These are phyloP conservation scores for Calameuta pallipes DNA, from an alignment of 2,888 invertebrate genomes.

Conservation along the genomic window DNA sequence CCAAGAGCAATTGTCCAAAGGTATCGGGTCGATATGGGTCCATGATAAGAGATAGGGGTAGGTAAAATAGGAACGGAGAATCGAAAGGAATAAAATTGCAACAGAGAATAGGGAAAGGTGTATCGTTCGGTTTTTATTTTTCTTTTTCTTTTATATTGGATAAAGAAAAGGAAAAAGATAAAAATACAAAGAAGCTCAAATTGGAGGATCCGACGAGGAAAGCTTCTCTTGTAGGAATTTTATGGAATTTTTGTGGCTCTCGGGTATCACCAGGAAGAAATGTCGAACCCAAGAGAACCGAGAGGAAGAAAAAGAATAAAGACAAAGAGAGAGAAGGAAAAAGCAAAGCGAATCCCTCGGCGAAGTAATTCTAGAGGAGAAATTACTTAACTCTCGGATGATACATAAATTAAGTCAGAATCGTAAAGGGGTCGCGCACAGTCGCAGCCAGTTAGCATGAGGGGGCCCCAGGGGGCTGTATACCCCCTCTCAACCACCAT, in stretches of 20 bases:
- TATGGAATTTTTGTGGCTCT: too few relatives aligned
- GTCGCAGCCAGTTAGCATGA: slow-evolving; percentile 66
- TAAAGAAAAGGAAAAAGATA: background rate
- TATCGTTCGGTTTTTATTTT: slow-evolving; percentile 34
- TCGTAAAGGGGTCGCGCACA: slow-evolving; percentile 64
- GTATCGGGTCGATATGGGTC: too few relatives aligned
- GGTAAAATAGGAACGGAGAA: too few relatives aligned
- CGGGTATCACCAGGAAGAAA: too few relatives aligned
- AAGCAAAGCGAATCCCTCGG: slow-evolving; percentile 8
- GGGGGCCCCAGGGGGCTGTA: slow-evolving; percentile 66
- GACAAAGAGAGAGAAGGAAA: background rate
- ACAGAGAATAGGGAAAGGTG: slow-evolving; percentile 33
- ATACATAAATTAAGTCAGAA: slow-evolving; percentile 66
- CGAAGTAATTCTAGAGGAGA: slow-evolving; percentile 47
- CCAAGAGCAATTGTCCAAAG: too few relatives aligned
- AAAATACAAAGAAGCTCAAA: too few relatives aligned
- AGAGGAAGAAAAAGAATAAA: too few relatives aligned
- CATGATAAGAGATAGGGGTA: too few relatives aligned
- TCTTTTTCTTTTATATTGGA: background rate
- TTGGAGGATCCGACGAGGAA: too few relatives aligned
- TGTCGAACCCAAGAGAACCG: too few relatives aligned
- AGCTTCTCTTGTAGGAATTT: too few relatives aligned
- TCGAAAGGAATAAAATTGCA: too few relatives aligned
- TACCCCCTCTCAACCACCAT: slow-evolving; percentile 40
- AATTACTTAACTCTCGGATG: slow-evolving; percentile 67